phyloP scores from a whole-genome alignment of 2,888 invertebrate genomes.

The Caenorhabditis japonica region DNA sequence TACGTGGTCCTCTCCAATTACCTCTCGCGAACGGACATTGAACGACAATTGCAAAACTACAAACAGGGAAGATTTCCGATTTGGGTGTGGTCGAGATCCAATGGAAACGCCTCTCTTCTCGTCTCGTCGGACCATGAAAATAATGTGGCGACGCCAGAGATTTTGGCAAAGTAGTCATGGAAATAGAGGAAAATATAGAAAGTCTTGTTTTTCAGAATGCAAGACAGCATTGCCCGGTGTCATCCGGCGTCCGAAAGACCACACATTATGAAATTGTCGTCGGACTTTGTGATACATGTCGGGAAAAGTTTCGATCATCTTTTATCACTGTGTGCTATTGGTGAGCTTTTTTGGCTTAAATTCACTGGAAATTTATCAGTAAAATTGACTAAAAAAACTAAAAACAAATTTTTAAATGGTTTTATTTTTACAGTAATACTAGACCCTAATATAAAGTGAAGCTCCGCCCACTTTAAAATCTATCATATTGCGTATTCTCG shows the following conservation, averaged over 20 bases:
- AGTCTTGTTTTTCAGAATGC: constrained; percentile 32
- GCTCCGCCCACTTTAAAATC: too few species aligned
- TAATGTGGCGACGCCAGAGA: constrained; percentile 38
- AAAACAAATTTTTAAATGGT: too few species aligned
- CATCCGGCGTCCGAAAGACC: constrained; percentile 32
- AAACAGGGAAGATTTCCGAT: constrained; percentile 57
- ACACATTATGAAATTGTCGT: constrained; percentile 33
- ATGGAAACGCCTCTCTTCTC: constrained; percentile 31
- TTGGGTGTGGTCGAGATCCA: constrained; percentile 44
- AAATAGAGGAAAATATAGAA: too few species aligned
- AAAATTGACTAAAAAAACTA: too few species aligned
- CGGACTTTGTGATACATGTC: constrained; percentile 19
- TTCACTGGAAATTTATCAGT: too few species aligned
- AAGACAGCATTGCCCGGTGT: constrained; percentile 34
- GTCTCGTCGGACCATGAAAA: constrained; percentile 40
- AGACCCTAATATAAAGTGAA: too few species aligned
- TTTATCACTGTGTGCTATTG: constrained; percentile 54
- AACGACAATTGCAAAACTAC: constrained; percentile 44
- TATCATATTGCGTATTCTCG: too few species aligned
- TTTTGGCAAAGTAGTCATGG: constrained; percentile 28
- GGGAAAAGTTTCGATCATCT: constrained; percentile 49
- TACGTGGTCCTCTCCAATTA: constrained; percentile 56
- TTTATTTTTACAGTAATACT: too few species aligned
- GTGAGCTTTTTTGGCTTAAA: too few species aligned
- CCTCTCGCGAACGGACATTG: constrained; percentile 42